Conservation (phyloP, 2,797 vertebrate genomes). For the Microhierax caerulescens region DNA sequence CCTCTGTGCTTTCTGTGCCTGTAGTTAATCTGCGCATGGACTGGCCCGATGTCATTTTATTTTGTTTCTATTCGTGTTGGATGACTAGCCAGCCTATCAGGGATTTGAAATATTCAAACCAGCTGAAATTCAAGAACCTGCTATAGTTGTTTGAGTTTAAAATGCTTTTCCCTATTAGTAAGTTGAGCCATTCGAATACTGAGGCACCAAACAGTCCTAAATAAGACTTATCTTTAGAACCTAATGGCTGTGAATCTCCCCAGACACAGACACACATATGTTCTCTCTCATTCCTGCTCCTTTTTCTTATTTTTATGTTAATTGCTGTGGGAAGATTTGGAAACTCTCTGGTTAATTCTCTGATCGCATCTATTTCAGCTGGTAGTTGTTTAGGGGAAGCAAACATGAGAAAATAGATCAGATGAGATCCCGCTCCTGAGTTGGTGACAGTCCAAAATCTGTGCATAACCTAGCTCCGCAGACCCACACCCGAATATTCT, state of each 20-base stretch:
- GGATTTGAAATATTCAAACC: conserved; percentile 3
- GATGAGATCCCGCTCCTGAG: background rate
- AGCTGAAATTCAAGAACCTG: conserved; percentile 9
- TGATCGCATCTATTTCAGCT: background rate
- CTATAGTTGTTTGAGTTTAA: background rate
- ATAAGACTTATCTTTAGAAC: background rate
- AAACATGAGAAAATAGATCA: background rate
- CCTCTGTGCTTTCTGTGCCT: background rate
- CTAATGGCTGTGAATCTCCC: background rate
- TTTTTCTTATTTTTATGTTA: background rate
- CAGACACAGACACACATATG: background rate
- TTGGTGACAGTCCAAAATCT: background rate
- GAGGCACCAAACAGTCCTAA: background rate
- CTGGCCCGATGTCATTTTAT: background rate
- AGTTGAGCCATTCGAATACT: background rate
- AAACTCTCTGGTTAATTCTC: background rate
- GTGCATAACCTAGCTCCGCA: background rate
- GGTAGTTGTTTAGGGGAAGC: background rate
- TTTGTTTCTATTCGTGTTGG: background rate
- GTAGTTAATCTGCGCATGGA: background rate
- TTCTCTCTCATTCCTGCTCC: background rate
- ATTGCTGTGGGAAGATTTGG: background rate
- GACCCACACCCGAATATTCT: background rate
- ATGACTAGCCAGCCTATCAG: background rate
- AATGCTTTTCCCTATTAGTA: background rate